phyloP scores from a whole-genome alignment of 1,140 invertebrate species.

The Calycopis cecrops region DNA sequence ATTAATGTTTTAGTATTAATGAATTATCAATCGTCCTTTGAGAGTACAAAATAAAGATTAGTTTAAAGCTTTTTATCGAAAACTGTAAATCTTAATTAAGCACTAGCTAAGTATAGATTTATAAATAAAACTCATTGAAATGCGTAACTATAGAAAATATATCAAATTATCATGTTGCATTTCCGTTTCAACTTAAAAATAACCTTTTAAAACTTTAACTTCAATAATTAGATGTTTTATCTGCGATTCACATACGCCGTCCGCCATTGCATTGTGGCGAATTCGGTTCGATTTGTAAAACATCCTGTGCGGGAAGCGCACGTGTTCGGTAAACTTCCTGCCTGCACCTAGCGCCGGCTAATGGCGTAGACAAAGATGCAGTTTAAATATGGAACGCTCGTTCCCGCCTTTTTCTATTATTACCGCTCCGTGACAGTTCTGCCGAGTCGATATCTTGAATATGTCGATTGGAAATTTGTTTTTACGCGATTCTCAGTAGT shows the following conservation, averaged over 20 bases:
- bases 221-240: neutral
- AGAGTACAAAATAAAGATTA: too few species aligned
- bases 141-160: too few species aligned
- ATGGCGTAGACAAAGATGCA: slow-evolving; percentile 18
- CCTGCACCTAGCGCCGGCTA: slow-evolving; percentile 20
- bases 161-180: too few species aligned
- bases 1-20: too few species aligned
- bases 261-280: slow-evolving; percentile 26
- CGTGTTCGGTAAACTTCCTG: slow-evolving; percentile 63
- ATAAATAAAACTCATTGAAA: too few species aligned
- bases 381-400: slow-evolving; percentile 5
- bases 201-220: too few species aligned
- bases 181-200: too few species aligned
- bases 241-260: neutral
- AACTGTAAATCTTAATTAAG: too few species aligned
- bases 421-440: neutral
- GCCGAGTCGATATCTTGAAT: neutral
- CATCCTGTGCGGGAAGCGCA: slow-evolving; percentile 63
- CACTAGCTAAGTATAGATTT: too few species aligned
- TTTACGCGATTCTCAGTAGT: too few species aligned
- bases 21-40: too few species aligned
- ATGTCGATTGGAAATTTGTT: neutral
- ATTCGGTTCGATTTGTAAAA: slow-evolving; percentile 51
- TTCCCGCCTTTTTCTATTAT: slow-evolving; percentile 9
- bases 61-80: too few species aligned